Evolutionary conservation across 2,113 vertebrate genomes (phyloP).

Genomic region (Saguinus imperator): DNA sequence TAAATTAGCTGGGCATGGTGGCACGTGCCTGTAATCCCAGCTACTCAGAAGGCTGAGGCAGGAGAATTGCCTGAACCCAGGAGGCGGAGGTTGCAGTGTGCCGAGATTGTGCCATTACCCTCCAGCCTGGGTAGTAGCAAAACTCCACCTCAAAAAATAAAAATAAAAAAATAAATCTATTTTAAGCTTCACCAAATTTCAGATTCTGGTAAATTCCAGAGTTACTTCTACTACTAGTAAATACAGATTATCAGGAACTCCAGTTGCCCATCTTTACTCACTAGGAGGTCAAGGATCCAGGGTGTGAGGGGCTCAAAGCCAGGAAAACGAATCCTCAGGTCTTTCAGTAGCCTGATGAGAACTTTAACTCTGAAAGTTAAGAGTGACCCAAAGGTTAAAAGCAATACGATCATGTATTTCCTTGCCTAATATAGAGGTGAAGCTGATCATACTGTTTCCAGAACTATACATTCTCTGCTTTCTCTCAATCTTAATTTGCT

Average conservation of each 20-base stretch:
- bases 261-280: conserved; percentile 65
- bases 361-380: conserved; percentile 92
- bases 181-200: neutral
- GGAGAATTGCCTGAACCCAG: no score
- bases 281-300: conserved; percentile 98
- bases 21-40: no score
- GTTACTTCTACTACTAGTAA: neutral
- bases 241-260: neutral
- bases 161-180: neutral
- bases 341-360: conserved; percentile 95
- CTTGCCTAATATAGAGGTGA: neutral
- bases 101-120: no score
- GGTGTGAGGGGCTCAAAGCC: conserved; percentile 97
- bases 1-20: no score
- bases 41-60: no score
- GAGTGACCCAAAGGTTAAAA: neutral
- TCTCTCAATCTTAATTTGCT: neutral
- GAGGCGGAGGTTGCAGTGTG: no score
- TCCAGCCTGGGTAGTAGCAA: no score
- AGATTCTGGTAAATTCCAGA: neutral
- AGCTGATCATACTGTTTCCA: neutral
- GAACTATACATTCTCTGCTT: neutral
- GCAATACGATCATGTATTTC: neutral
- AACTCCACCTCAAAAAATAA: no score
- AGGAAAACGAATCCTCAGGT: conserved; percentile 92